These are phyloP conservation scores for Chinchilla lanigera DNA, from an alignment of 2,113 vertebrate species.

Conservation along the genomic window DNA sequence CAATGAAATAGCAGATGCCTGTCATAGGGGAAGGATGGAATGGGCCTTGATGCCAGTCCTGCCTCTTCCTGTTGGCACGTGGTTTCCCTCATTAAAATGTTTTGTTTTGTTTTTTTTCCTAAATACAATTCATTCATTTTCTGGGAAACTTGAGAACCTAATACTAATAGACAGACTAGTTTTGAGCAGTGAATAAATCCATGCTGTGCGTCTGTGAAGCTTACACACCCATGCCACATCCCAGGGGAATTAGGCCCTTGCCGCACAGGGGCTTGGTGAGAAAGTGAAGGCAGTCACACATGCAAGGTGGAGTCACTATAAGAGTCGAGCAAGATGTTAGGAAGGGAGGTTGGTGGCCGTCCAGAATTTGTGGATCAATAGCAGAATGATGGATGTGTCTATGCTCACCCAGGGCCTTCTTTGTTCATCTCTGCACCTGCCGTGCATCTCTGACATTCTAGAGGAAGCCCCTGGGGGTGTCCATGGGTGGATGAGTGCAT, in stretches of 20 bases:
- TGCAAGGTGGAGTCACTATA: fast-evolving
- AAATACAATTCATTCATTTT: not conserved
- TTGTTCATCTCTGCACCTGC: no score
- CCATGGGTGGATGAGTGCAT: fast-evolving
- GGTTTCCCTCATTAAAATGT: not conserved
- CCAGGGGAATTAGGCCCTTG: not conserved
- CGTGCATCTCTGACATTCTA: fast-evolving
- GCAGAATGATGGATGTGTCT: not conserved
- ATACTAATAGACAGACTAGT: not conserved
- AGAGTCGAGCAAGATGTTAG: no score
- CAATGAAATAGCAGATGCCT: not conserved
- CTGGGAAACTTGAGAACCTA: not conserved
- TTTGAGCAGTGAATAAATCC: not conserved
- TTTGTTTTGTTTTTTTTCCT: not conserved
- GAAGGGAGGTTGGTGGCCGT: not conserved
- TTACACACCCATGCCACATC: not conserved
- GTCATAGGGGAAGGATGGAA: not conserved
- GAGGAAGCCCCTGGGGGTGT: not conserved
- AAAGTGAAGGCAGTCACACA: not conserved
- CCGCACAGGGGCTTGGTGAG: not conserved
- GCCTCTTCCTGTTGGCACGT: no score
- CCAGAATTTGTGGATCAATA: no score
- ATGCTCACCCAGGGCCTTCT: fast-evolving
- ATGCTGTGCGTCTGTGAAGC: not conserved
- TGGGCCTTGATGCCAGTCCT: not conserved